Evolutionary conservation across 2,113 vertebrate genomes (phyloP).

Genomic region (Neotoma lepida): DNA sequence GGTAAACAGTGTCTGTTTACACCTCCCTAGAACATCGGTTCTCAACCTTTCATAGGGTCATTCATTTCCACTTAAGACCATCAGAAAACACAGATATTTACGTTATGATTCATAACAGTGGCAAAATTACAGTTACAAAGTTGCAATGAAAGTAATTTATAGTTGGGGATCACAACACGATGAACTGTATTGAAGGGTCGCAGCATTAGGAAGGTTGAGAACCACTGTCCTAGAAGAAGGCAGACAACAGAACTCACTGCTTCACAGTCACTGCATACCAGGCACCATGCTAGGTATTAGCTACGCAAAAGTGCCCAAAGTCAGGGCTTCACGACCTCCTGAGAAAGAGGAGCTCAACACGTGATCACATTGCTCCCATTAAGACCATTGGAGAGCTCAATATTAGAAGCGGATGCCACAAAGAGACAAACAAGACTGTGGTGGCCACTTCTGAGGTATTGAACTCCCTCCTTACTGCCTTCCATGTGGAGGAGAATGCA

Average conservation of each 20-base stretch:
- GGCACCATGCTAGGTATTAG: background rate
- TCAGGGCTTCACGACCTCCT: background rate
- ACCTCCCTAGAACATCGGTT: background rate
- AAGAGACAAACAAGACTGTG: constrained; percentile 32
- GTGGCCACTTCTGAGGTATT: background rate
- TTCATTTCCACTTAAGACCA: background rate
- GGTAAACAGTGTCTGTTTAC: background rate
- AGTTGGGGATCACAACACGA: background rate
- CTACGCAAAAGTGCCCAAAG: background rate
- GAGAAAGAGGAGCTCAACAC: background rate
- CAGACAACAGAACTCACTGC: background rate
- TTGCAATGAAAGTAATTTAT: background rate
- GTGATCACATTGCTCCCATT: background rate
- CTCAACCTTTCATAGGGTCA: background rate
- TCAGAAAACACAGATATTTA: background rate
- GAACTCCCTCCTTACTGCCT: constrained; percentile 24
- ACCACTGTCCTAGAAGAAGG: background rate
- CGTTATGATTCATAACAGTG: background rate
- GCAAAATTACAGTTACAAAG: background rate
- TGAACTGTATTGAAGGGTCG: background rate
- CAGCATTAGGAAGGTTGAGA: background rate
- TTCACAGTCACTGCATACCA: background rate
- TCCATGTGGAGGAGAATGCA: background rate
- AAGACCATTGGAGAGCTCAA: background rate
- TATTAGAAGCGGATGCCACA: background rate